These are phyloP conservation scores for Xestobium rufovillosum DNA, from an alignment of 2,888 invertebrate species.

Conservation along the genomic window DNA sequence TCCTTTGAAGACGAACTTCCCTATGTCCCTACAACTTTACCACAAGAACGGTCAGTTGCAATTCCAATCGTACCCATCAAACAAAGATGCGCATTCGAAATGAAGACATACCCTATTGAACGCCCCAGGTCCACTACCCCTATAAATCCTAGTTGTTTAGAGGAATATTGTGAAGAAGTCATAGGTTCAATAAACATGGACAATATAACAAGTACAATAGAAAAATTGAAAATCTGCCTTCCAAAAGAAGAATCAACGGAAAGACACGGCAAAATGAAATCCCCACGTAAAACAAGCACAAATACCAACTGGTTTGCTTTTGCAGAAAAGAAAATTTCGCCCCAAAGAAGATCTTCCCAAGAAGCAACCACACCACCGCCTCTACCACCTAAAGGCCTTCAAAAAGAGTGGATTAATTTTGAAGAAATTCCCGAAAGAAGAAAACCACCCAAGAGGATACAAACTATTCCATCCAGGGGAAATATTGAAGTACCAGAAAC, in stretches of 20 bases:
- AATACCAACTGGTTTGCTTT: constrained; percentile 52
- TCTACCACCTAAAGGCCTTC: constrained; percentile 34
- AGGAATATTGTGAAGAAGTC: constrained; percentile 56
- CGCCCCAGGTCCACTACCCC: constrained; percentile 68
- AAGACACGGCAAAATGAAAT: constrained; percentile 39
- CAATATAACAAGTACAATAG: constrained; percentile 41
- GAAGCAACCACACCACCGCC: constrained; percentile 45
- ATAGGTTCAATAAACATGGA: constrained; percentile 32
- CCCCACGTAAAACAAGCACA: constrained; percentile 45
- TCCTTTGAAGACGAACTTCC: constrained; percentile 80
- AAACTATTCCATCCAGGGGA: constrained; percentile 62
- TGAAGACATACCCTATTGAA: constrained; percentile 64
- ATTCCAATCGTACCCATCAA: constrained; percentile 75
- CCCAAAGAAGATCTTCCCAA: constrained; percentile 30
- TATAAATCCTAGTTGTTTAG: constrained; percentile 61
- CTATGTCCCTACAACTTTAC: constrained; percentile 83
- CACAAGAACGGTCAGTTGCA: constrained; percentile 74
- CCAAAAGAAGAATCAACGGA: constrained; percentile 52
- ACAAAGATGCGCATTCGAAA: constrained; percentile 54
- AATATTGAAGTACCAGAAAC: constrained; percentile 42
- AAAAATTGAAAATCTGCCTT: constrained; percentile 63
- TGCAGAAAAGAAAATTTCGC: constrained; percentile 52
- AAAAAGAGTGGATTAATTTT: constrained; percentile 74
- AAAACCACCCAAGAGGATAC: constrained; percentile 74
- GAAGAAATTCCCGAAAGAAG: constrained; percentile 78